Conservation (phyloP, 2,797 vertebrate species). For the Neoniphon sammara region DNA sequence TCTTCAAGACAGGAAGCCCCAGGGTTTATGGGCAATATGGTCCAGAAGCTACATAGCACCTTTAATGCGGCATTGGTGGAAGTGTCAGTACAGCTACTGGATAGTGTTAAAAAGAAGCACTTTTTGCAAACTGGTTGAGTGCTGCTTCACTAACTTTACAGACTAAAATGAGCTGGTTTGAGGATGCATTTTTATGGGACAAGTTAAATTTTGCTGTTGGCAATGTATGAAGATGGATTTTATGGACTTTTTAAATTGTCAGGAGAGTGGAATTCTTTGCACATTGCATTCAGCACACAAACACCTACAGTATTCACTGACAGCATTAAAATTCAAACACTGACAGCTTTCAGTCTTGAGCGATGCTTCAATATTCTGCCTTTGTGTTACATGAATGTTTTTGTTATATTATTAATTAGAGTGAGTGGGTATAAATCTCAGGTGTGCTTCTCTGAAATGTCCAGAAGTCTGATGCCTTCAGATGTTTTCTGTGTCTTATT, state of each 20-base stretch:
- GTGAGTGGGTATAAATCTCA: not conserved
- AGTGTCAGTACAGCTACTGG: slow-evolving; percentile 13
- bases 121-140: not conserved
- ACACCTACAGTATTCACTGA: not conserved
- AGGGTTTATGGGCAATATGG: too few species aligned
- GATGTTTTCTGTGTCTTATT: not conserved
- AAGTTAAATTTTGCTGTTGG: not conserved
- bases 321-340: slow-evolving; percentile 22
- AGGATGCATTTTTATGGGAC: not conserved
- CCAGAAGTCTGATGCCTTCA: not conserved
- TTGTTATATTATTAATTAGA: not conserved
- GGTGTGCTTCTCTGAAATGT: slow-evolving; percentile 4
- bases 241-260: not conserved
- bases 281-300: slow-evolving; percentile 1
- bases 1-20: not conserved
- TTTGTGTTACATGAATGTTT: slow-evolving; percentile 12
- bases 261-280: slow-evolving; percentile 21
- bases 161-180: slow-evolving; percentile 11
- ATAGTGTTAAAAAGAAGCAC: slow-evolving; percentile 1
- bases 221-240: not conserved
- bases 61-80: slow-evolving; percentile 12
- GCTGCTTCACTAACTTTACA: slow-evolving; percentile 14
- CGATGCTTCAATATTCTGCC: slow-evolving; percentile 35
- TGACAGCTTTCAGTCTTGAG: slow-evolving; percentile 26
- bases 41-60: slow-evolving; percentile 5